These are phyloP conservation scores for Eciton burchellii DNA, from an alignment of 1,140 invertebrate species.

Conservation along the genomic window DNA sequence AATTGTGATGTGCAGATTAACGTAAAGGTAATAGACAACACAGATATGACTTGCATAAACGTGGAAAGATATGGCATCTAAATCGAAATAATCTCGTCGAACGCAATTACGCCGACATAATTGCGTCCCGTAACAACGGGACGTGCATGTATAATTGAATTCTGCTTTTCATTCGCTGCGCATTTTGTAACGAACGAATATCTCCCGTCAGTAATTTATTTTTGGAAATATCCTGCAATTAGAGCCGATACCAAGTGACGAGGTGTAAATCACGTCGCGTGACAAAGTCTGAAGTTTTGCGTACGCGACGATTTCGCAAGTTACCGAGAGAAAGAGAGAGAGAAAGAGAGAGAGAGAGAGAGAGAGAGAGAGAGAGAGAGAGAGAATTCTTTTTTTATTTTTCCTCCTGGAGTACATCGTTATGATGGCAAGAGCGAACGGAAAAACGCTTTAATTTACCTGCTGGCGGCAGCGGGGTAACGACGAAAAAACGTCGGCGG, in stretches of 20 bases:
- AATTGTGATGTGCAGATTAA: neutral
- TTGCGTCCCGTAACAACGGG: conserved; percentile 35
- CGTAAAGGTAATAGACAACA: neutral
- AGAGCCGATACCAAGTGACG: conserved; percentile 41
- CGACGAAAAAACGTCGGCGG: conserved; percentile 48
- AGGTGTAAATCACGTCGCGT: conserved; percentile 47
- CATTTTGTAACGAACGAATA: conserved; percentile 44
- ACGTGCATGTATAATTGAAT: conserved; percentile 53
- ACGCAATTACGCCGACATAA: conserved; percentile 47
- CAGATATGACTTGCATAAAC: conserved; percentile 18
- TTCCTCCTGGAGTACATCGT: conserved; percentile 45
- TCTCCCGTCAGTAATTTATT: conserved; percentile 30
- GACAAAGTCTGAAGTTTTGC: conserved; percentile 22
- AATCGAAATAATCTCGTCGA: conserved; percentile 53
- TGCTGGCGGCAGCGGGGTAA: conserved; percentile 19
- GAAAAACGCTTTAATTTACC: conserved; percentile 66
- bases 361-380: conserved; percentile 2
- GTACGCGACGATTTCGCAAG: conserved; percentile 14
- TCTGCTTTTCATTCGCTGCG: conserved; percentile 52
- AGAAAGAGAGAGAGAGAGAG: neutral
- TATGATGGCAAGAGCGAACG: conserved; percentile 16
- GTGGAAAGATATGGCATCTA: conserved; percentile 32
- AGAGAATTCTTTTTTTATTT: conserved; percentile 26
- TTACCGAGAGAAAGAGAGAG: conserved; percentile 7
- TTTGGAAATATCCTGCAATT: conserved; percentile 44